Conservation (phyloP, 2,888 invertebrate species). For the Neoaliturus tenellus region DNA sequence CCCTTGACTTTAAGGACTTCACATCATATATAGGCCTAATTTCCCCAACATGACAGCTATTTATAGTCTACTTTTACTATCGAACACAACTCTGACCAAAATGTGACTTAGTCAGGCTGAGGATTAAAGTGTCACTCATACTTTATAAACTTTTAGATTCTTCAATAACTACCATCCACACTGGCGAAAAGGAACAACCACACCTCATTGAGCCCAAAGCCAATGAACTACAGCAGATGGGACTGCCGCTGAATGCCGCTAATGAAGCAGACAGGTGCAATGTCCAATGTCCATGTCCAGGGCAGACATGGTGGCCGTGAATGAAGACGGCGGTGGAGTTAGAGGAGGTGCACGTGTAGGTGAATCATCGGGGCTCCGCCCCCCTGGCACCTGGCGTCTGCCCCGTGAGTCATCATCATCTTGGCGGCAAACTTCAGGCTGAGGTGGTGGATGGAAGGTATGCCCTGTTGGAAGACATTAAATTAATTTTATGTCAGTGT, state of each 20-base stretch:
- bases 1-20: too few species aligned
- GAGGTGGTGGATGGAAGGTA: background rate
- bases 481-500: too few species aligned
- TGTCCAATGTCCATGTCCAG: background rate
- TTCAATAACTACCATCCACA: too few species aligned
- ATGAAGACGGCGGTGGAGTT: background rate
- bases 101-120: too few species aligned
- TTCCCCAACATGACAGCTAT: too few species aligned
- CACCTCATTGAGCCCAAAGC: background rate
- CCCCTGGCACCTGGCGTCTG: constrained; percentile 3
- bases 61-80: too few species aligned
- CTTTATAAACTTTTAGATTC: too few species aligned
- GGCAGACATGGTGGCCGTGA: background rate
- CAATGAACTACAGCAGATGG: background rate
- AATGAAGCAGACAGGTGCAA: background rate
- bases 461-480: background rate
- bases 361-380: constrained; percentile 17
- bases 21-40: too few species aligned
- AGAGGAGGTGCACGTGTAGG: constrained; percentile 10
- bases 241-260: background rate
- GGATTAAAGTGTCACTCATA: too few species aligned
- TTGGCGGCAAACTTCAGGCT: background rate
- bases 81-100: too few species aligned
- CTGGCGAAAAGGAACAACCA: too few species aligned
- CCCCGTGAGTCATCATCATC: background rate